Percentiles rank a stretch among this genome's conserved stretches.
Conservation (phyloP, 2,888 invertebrate genomes). For the Andrena marginata region DNA sequence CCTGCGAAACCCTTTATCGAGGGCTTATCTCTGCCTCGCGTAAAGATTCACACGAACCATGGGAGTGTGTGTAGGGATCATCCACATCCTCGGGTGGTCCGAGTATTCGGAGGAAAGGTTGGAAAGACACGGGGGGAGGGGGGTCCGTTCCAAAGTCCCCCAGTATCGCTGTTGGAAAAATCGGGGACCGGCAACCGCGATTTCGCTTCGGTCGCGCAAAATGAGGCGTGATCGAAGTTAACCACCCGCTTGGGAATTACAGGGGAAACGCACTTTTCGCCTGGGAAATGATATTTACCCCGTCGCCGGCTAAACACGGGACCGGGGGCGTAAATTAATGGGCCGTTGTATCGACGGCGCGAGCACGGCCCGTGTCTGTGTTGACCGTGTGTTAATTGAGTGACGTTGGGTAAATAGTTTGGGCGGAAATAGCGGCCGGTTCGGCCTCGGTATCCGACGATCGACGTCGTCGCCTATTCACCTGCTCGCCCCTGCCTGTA, state of each 20-base stretch:
- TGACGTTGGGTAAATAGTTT: constrained; percentile 74
- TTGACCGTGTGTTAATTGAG: constrained; percentile 80
- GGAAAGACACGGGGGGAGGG: too few species aligned
- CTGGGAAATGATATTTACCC: constrained; percentile 77
- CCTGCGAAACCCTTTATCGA: constrained; percentile 6
- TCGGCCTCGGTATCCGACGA: not conserved
- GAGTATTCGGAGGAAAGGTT: too few species aligned
- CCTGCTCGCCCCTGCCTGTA: too few species aligned
- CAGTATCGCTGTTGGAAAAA: not conserved
- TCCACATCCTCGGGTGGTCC: too few species aligned
- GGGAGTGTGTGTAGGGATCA: too few species aligned
- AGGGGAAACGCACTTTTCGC: constrained; percentile 58
- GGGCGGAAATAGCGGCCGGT: constrained; percentile 48
- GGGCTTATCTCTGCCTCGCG: not conserved
- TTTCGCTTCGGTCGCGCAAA: constrained; percentile 18
- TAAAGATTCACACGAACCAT: not conserved
- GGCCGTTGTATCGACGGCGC: constrained; percentile 77
- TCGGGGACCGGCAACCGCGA: constrained; percentile 29
- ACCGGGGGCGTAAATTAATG: constrained; percentile 76
- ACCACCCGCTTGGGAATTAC: constrained; percentile 40
- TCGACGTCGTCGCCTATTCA: too few species aligned
- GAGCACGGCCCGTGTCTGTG: constrained; percentile 69
- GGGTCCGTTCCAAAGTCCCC: too few species aligned
- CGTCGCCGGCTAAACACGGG: constrained; percentile 75
- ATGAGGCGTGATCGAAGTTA: constrained; percentile 44